Base-by-base conservation (phyloP, 2,113 vertebrate species). In the Actinemys pallida region DNA sequence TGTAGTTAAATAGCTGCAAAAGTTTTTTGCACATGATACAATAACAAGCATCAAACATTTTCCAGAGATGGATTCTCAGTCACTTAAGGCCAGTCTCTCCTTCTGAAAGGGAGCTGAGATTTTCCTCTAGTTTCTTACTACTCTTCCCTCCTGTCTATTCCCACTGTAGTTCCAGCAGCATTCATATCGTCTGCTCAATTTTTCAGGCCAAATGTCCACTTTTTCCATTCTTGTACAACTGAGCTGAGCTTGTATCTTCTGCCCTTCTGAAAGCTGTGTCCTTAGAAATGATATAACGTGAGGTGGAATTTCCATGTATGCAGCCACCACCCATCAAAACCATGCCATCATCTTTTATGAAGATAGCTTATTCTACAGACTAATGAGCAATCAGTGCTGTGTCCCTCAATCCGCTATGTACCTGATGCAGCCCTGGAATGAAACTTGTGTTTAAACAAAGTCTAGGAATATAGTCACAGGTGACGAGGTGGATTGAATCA, bases 21-120 rank as follows among this genome's bases (percentile, higher is more conserved):
- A 0, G 27, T 62, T 13, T 42, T 11, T 10, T 78, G 7, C 3
- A 0, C 3, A 0, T 2, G 8, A 1, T 3, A 11, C 12, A 1
- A 3, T 1, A 9, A 1, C 5, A 72, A 22, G 19, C 0, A 0
- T 2, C 2, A 17, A 5, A 8, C 35, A 39, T 20, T 20, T 69
- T 69, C 35, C 16, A 69, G 62, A n/a, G 35, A n/a, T n/a, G n/a
- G 31, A n/a, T 17, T 8, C 65, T 39, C 27, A 31, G 19, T 69
- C 7, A 69, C 65, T 39, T 69, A 20, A 69, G 9, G 17, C 35
- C 35, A n/a, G 8, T 20, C 8, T 19, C 16, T 20, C 4, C 35
- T 62, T 6, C 16, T n/a, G 31, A 16, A 69, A 69, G 35, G 31
- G 35, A 69, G 65, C 8, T 19, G 65, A 20, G 65, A n/a, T n/a